These are phyloP conservation scores for Eupithecia pulchellata DNA, from an alignment of 2,888 invertebrate genomes.

Conservation along the genomic window DNA sequence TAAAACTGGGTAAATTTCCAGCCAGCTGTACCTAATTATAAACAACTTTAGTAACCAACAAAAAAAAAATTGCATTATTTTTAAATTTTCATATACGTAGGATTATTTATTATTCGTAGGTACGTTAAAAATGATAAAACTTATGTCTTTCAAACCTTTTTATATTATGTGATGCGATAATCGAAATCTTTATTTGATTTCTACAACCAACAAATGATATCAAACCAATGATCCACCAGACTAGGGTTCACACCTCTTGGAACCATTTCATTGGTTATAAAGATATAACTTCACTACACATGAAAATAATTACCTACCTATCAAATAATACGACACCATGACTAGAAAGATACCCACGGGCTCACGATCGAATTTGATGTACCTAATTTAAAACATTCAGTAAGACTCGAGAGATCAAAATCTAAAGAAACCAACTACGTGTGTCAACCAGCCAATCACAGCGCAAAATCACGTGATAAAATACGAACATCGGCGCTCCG, in stretches of 20 bases:
- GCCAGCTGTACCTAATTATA: too few species aligned
- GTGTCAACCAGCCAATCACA: constrained; percentile 1
- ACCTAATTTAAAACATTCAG: not conserved
- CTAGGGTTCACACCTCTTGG: not conserved
- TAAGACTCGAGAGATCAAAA: too few species aligned
- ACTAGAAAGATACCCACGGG: not conserved
- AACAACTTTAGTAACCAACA: too few species aligned
- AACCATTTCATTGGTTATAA: too few species aligned
- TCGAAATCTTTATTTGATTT: not conserved
- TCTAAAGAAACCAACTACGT: too few species aligned
- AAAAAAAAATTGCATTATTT: too few species aligned
- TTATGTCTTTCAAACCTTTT: not conserved
- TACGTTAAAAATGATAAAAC: not conserved
- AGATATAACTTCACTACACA: too few species aligned
- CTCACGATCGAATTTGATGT: not conserved
- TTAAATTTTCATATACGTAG: too few species aligned
- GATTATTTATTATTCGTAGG: too few species aligned
- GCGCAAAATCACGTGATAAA: constrained; percentile 15
- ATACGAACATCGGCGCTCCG: not conserved
- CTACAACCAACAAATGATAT: not conserved
- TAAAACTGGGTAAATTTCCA: not conserved
- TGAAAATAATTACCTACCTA: too few species aligned
- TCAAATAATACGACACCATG: not conserved
- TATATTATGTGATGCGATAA: not conserved
- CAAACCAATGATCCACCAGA: not conserved